Conservation (phyloP, 2,113 vertebrate genomes). For the Haemorhous mexicanus region DNA sequence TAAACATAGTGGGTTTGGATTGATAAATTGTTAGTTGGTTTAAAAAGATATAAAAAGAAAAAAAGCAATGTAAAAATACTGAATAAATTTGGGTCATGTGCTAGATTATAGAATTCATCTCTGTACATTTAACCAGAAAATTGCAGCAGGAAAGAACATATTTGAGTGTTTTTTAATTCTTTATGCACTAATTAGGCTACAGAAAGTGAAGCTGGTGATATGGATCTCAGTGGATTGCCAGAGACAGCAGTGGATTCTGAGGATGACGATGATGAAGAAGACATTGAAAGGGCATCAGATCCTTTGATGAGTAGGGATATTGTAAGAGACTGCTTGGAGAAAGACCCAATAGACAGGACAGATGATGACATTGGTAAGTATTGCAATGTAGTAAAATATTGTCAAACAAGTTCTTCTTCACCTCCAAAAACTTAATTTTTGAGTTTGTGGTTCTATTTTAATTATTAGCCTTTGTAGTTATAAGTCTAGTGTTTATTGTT, state of each 20-base stretch:
- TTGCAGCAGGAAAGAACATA: neutral
- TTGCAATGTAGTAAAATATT: neutral
- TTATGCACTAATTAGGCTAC: conserved; percentile 81
- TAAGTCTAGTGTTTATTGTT: neutral
- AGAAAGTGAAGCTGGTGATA: conserved; percentile 96
- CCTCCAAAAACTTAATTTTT: neutral
- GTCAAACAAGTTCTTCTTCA: neutral
- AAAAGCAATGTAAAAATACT: neutral
- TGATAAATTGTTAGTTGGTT: neutral
- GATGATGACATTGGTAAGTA: conserved; percentile 96
- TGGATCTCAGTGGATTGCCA: conserved; percentile 97
- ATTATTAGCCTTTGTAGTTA: neutral
- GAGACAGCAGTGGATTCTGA: conserved; percentile 99
- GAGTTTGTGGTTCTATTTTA: neutral
- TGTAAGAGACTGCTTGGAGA: conserved; percentile 96
- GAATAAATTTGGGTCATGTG: neutral
- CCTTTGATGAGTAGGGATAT: conserved; percentile 97
- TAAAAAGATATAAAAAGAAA: neutral
- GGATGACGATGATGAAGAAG: conserved; percentile 97
- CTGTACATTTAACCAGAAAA: neutral
- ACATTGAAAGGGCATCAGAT: conserved; percentile 94
- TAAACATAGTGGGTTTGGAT: neutral
- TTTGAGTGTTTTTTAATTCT: neutral
- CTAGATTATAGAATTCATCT: neutral
- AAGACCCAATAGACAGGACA: conserved; percentile 96